Evolutionary conservation across 2,888 invertebrate species (phyloP).

Genomic region (Keiferia lycopersicella): DNA sequence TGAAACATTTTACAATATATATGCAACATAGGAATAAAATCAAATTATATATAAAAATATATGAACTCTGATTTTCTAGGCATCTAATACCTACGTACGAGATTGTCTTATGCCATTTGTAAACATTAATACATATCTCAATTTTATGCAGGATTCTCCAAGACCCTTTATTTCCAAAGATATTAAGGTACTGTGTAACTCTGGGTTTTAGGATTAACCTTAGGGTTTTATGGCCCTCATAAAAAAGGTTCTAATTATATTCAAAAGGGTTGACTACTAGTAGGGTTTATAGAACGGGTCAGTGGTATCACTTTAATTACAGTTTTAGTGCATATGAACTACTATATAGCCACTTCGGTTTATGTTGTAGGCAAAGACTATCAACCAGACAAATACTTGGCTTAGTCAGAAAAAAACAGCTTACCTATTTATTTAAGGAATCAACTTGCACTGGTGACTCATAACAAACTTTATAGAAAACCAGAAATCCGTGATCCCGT

Average conservation of each 20-base stretch:
- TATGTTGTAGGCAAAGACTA: not conserved
- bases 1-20: no score
- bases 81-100: no score
- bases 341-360: slow-evolving; percentile 13
- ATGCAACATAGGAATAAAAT: no score
- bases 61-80: no score
- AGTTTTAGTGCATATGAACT: slow-evolving; percentile 20
- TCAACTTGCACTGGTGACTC: no score
- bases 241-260: slow-evolving; percentile 48
- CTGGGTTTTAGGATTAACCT: not conserved
- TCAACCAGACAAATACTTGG: not conserved
- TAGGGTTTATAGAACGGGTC: slow-evolving; percentile 21
- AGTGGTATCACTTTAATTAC: slow-evolving; percentile 22
- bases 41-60: no score
- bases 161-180: slow-evolving; percentile 1
- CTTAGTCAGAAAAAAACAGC: not conserved
- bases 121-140: no score
- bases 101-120: no score
- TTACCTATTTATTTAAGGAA: no score
- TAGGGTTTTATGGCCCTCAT: slow-evolving; percentile 14
- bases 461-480: no score
- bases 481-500: no score
- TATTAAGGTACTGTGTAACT: slow-evolving; percentile 7
- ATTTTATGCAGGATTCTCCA: no score
- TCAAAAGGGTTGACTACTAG: slow-evolving; percentile 35